Conservation (phyloP, 2,113 vertebrate species). For the Dipodomys stephensi region DNA sequence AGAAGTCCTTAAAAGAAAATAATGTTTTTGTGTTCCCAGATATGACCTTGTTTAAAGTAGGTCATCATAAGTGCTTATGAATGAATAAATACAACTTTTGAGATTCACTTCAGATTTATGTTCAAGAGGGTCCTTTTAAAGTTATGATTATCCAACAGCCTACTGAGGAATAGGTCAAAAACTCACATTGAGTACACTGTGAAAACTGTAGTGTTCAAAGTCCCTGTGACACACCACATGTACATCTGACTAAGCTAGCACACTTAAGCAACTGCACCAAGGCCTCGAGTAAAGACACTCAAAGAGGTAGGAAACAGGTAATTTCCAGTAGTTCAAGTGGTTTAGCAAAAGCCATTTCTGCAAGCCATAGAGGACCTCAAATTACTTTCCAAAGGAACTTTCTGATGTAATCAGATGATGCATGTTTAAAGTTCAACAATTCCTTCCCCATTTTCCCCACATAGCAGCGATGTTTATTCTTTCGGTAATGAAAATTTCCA, state of each 20-base stretch:
- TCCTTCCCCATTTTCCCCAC: neutral
- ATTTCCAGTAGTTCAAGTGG: neutral
- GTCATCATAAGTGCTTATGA: neutral
- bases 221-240: neutral
- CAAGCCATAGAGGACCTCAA: neutral
- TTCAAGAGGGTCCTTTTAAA: constrained; percentile 27
- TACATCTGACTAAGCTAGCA: neutral
- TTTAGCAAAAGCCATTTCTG: neutral
- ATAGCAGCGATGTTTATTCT: neutral
- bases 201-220: neutral
- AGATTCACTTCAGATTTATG: neutral
- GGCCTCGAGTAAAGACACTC: neutral
- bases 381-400: neutral
- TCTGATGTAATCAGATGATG: neutral
- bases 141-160: neutral
- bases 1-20: no score
- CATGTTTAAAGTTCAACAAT: constrained; percentile 36
- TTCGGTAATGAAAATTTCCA: constrained; percentile 6
- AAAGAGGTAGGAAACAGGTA: neutral
- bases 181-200: neutral
- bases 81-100: neutral
- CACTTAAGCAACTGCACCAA: neutral
- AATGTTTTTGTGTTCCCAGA: neutral
- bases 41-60: neutral
- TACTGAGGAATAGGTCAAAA: constrained; percentile 27